Percentiles rank a stretch among this genome's conserved stretches.
phyloP scores from a whole-genome alignment of 2,888 invertebrate genomes.

The Dryobota labecula region DNA sequence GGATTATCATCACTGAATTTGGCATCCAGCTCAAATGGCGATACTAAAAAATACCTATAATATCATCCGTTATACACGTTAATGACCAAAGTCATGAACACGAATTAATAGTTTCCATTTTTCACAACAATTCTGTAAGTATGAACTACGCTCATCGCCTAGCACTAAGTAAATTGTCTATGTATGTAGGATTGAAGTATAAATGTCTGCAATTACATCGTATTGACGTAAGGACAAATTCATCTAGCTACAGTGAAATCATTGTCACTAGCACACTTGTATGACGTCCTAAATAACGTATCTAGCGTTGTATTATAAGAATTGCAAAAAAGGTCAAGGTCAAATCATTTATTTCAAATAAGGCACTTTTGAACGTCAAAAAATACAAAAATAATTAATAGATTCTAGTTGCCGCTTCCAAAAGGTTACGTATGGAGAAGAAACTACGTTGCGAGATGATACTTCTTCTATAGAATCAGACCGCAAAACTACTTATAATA shows the following conservation, averaged over 20 bases:
- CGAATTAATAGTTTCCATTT: no score
- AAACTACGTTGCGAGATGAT: background rate
- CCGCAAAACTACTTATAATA: background rate
- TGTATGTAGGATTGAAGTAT: background rate
- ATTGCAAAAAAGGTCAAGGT: no score
- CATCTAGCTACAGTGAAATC: slow-evolving; percentile 15
- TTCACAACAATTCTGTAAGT: background rate
- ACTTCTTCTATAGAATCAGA: background rate
- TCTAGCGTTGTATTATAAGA: no score
- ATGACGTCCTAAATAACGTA: slow-evolving; percentile 1
- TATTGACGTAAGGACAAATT: slow-evolving; percentile 43
- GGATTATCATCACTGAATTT: background rate
- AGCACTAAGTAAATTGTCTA: background rate
- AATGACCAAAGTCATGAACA: background rate
- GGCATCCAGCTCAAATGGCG: no score
- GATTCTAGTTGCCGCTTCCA: no score
- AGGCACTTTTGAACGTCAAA: no score
- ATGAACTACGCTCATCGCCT: background rate
- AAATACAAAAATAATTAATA: no score
- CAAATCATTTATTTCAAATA: no score
- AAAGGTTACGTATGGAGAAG: no score
- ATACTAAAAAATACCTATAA: background rate
- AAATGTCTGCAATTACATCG: slow-evolving; percentile 22
- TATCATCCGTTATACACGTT: no score
- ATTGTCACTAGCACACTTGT: background rate